These are phyloP conservation scores for Aelia acuminata DNA, from an alignment of 2,888 invertebrate species.

Conservation along the genomic window DNA sequence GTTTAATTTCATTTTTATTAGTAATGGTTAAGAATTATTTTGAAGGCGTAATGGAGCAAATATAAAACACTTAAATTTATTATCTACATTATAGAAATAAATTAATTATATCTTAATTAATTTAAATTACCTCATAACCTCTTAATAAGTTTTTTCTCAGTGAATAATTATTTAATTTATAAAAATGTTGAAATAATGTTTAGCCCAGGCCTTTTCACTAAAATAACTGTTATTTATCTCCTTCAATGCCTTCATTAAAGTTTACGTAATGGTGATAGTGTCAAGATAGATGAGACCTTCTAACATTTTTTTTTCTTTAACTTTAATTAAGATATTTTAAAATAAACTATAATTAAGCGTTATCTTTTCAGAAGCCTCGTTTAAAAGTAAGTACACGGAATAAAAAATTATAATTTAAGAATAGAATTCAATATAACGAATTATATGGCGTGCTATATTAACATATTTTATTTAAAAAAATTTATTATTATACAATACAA, in stretches of 20 bases:
- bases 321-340: constrained; percentile 30
- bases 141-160: neutral
- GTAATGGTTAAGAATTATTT: no score
- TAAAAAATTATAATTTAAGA: neutral
- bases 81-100: no score
- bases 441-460: no score
- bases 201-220: neutral
- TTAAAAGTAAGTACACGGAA: neutral
- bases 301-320: neutral
- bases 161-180: neutral
- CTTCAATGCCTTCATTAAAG: constrained; percentile 24
- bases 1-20: no score
- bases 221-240: constrained; percentile 16
- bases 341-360: neutral
- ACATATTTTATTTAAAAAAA: no score
- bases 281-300: neutral
- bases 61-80: no score
- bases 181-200: neutral
- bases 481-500: no score
- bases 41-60: no score
- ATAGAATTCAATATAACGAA: no score
- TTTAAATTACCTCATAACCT: neutral
- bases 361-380: neutral
- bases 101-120: no score
- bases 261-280: constrained; percentile 15